Percentiles rank a stretch among this genome's conserved stretches.
Evolutionary conservation across 1,140 invertebrate genomes (phyloP).

Genomic region (Meteorus sp.): DNA sequence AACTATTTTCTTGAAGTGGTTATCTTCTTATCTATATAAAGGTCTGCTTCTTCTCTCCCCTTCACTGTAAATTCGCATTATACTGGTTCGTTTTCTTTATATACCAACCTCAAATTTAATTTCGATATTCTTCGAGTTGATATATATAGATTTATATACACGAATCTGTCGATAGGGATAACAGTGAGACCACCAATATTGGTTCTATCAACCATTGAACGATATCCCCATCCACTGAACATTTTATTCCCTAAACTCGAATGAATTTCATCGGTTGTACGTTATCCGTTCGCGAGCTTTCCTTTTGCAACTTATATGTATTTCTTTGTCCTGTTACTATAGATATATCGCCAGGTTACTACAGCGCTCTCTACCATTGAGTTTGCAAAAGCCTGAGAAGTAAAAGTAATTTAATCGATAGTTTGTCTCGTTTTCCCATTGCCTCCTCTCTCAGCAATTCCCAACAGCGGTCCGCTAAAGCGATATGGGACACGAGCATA

Average conservation of each 20-base stretch:
- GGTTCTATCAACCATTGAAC: conserved; percentile 1
- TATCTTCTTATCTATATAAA: too few species aligned
- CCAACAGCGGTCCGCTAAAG: background rate
- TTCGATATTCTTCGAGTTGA: background rate
- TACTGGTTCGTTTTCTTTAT: too few species aligned
- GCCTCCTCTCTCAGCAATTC: background rate
- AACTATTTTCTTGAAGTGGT: too few species aligned
- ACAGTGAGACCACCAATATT: background rate
- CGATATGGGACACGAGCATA: background rate
- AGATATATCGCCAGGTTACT: background rate
- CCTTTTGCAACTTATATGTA: conserved; percentile 3
- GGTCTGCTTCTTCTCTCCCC: too few species aligned
- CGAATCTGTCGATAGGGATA: background rate
- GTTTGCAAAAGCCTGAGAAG: background rate
- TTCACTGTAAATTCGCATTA: too few species aligned
- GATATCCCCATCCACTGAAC: background rate
- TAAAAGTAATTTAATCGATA: conserved; percentile 23
- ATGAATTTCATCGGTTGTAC: conserved; percentile 17
- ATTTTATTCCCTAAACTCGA: conserved; percentile 16
- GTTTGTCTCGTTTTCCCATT: background rate
- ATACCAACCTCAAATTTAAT: background rate
- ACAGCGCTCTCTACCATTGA: background rate
- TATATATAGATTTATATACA: background rate
- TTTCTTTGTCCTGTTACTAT: background rate
- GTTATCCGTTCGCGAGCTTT: conserved; percentile 14